A percentile compares a stretch with the other conserved stretches of the same genome.
phyloP scores from a whole-genome alignment of 2,797 vertebrate genomes.

The Gadopsis bispinosus region DNA sequence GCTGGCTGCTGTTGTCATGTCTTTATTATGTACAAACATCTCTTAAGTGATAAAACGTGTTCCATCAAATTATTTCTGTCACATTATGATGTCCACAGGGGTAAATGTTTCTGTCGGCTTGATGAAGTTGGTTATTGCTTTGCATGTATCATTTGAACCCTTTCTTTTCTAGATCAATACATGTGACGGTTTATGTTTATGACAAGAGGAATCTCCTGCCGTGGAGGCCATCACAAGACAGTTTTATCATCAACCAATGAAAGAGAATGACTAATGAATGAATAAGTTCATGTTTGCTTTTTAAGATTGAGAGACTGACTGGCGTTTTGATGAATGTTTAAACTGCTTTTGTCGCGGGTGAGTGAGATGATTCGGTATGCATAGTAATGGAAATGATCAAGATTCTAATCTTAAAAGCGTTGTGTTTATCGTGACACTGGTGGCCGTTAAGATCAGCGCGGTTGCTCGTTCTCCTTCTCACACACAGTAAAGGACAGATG shows the following conservation, averaged over 20 bases:
- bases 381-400: conserved; percentile 6
- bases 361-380: background rate
- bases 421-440: too few relatives aligned
- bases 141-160: conserved; percentile 44
- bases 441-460: too few relatives aligned
- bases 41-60: conserved; percentile 36
- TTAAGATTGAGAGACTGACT: conserved; percentile 36
- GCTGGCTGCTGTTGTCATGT: conserved; percentile 24
- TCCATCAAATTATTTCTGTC: conserved; percentile 41
- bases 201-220: conserved; percentile 23
- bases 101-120: conserved; percentile 2
- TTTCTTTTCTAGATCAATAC: conserved; percentile 40
- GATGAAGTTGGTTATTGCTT: conserved; percentile 43
- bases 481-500: too few relatives aligned
- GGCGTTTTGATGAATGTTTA: conserved; percentile 26
- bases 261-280: conserved; percentile 44
- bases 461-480: too few relatives aligned
- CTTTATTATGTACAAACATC: conserved; percentile 50
- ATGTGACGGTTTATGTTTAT: conserved; percentile 26
- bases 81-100: conserved; percentile 25
- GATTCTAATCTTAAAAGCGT: background rate
- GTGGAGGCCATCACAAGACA: conserved; percentile 28
- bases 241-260: conserved; percentile 32
- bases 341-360: conserved; percentile 1
- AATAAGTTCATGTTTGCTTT: conserved; percentile 34